Percentiles rank a stretch among this genome's conserved stretches.
Evolutionary conservation across 2,888 invertebrate species (phyloP).

Genomic region (Xiphydria camelus): DNA sequence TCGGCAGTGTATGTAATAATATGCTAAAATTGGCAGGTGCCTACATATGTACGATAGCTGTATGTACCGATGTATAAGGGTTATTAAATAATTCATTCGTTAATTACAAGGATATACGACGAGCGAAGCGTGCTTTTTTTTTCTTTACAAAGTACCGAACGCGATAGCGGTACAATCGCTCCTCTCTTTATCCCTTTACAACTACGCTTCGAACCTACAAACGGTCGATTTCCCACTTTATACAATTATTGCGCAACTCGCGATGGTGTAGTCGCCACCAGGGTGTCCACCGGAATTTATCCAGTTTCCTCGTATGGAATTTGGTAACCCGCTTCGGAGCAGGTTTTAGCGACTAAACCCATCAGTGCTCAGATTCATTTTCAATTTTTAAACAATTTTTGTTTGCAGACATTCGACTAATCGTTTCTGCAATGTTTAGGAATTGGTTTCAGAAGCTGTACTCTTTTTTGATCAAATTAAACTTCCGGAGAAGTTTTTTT

Average conservation of each 20-base stretch:
- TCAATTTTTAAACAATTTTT: constrained; percentile 1
- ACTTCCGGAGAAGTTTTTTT: too few species aligned
- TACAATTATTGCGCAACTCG: too few species aligned
- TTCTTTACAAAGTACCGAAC: constrained; percentile 32
- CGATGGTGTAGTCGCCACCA: too few species aligned
- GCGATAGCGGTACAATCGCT: constrained; percentile 16
- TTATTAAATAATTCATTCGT: constrained; percentile 48
- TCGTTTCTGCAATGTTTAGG: too few species aligned
- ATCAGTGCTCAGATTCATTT: too few species aligned
- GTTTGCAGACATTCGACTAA: constrained; percentile 16
- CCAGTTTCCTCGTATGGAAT: too few species aligned
- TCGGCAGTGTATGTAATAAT: constrained; percentile 57
- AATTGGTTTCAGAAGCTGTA: too few species aligned
- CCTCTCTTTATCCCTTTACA: constrained; percentile 8
- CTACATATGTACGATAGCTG: constrained; percentile 48
- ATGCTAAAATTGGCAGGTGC: constrained; percentile 48
- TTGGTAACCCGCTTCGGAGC: too few species aligned
- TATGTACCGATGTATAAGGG: constrained; percentile 37
- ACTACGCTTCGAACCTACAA: background rate
- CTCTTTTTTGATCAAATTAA: too few species aligned
- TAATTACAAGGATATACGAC: constrained; percentile 42
- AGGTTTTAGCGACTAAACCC: too few species aligned
- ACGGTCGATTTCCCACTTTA: too few species aligned
- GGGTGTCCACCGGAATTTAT: too few species aligned
- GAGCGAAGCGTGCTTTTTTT: constrained; percentile 33